These are phyloP conservation scores for Eumacrocentrus americanus DNA, from an alignment of 2,888 invertebrate genomes.

Conservation along the genomic window DNA sequence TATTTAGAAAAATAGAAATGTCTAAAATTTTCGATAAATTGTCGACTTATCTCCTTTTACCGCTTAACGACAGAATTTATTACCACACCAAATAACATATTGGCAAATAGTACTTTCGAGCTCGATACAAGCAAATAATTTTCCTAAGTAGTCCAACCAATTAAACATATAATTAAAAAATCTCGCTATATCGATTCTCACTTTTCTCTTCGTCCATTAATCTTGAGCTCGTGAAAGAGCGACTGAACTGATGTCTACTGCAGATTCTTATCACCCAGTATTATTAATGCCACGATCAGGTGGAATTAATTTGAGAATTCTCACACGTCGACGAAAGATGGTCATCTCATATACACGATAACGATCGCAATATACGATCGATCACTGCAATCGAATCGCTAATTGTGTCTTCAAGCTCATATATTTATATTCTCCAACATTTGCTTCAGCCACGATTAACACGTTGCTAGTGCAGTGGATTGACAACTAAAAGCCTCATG, in stretches of 20 bases:
- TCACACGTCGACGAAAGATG: slow-evolving; percentile 15
- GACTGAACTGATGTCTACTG: too few relatives aligned
- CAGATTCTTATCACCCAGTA: slow-evolving; percentile 15
- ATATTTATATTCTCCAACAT: slow-evolving; percentile 5
- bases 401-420: not conserved
- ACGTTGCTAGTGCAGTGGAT: slow-evolving; percentile 16
- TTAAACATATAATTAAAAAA: not conserved
- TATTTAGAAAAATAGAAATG: too few relatives aligned
- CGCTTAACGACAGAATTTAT: too few relatives aligned
- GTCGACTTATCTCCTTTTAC: too few relatives aligned
- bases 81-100: too few relatives aligned
- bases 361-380: not conserved
- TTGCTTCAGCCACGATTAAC: slow-evolving; percentile 16
- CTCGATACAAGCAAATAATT: too few relatives aligned
- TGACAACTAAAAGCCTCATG: slow-evolving; percentile 20
- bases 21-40: too few relatives aligned
- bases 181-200: not conserved
- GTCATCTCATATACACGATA: slow-evolving; percentile 1
- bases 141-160: not conserved
- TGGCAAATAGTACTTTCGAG: too few relatives aligned
- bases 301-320: slow-evolving; percentile 12
- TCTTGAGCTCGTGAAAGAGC: not conserved
- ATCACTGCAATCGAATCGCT: not conserved
- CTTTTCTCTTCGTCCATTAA: slow-evolving; percentile 14
- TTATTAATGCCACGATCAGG: slow-evolving; percentile 26